Conservation (phyloP, 2,113 vertebrate species). For the Sitta europaea region DNA sequence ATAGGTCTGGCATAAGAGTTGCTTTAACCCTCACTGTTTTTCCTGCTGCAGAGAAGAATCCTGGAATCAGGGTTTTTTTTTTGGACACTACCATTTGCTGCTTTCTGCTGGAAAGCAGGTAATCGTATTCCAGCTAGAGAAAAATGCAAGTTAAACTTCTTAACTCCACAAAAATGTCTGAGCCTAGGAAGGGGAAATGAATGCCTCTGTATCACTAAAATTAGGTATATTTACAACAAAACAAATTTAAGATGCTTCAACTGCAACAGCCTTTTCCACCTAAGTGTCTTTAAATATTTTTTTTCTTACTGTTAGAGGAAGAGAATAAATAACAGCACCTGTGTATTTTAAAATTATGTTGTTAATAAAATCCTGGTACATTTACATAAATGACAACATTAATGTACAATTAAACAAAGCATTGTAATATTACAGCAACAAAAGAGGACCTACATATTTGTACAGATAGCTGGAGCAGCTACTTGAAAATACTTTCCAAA, state of each 20-base stretch:
- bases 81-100: background rate
- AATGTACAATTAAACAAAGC: slow-evolving; percentile 77
- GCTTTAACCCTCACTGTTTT: background rate
- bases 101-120: background rate
- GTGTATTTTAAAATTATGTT: slow-evolving; percentile 69
- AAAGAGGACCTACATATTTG: slow-evolving; percentile 63
- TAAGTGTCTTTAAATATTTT: background rate
- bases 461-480: slow-evolving; percentile 72
- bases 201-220: background rate
- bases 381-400: slow-evolving; percentile 75
- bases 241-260: background rate
- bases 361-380: slow-evolving; percentile 78
- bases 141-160: background rate
- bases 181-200: background rate
- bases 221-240: background rate
- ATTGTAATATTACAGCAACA: slow-evolving; percentile 74
- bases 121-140: background rate
- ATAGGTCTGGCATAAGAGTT: background rate
- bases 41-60: background rate
- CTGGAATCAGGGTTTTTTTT: background rate
- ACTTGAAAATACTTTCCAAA: slow-evolving; percentile 71
- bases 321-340: background rate
- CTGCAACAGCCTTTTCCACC: background rate
- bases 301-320: background rate
- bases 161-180: background rate